Base-by-base conservation (phyloP, 2,797 vertebrate genomes). In the Tragelaphus eurycerus region DNA sequence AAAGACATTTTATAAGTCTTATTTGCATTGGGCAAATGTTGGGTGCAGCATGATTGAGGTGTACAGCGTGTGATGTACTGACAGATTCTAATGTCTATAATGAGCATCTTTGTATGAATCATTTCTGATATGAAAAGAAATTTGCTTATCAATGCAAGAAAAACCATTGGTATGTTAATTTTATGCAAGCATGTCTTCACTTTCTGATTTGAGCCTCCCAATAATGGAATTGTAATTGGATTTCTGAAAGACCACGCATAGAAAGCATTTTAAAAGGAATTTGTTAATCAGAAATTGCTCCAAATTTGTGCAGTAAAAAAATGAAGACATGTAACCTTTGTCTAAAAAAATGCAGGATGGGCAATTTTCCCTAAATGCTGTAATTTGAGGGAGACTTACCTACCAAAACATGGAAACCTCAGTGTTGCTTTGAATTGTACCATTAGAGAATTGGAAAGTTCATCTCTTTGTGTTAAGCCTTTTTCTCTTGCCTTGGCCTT, bases 81-180 rank as follows among this genome's bases (percentile, higher is more conserved):
- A 92, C 94, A 93, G 84, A 64, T 34, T 50, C 90, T 54, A 16
- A 14, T 59, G 90, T 92, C 90, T 87, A 3, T 93, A 94, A 95
- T 74, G 95, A 97, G 82, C 64, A 91, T 93, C 86, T 96, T 93
- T 96, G 76, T 92, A 76, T 88, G 96, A 94, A 86, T 88, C 25
- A 46, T 59, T 98, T 92, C 88, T 93, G 93, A 94, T 96, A 96
- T 90, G 94, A 98, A 97, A 95, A 94, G 89, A 97, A 97, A 98
- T 98, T 98, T 98, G 95, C 94, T 97, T 95, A 95, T 97, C 97
- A 97, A 97, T 97, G 96, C 94, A 93, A 95, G 78, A 89, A 93
- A 97, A 95, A 29, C n/a, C 85, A 97, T 97, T 97, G 95, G 52
- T 94, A 96, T 95, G 95, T 90, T 97, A 97, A 98, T 97, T 97